Conservation (phyloP, 2,797 vertebrate genomes). For the Rhinella marina region DNA sequence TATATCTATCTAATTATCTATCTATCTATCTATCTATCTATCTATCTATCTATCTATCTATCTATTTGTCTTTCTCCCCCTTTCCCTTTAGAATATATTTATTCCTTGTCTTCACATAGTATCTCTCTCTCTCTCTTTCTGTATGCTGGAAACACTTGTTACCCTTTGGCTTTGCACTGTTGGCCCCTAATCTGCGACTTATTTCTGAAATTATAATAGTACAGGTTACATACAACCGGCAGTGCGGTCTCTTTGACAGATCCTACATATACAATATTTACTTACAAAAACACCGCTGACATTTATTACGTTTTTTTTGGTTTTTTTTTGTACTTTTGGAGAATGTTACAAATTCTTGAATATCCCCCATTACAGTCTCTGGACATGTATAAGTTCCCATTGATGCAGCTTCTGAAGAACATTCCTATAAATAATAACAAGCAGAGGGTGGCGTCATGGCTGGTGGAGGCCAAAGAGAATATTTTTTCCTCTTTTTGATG, state of each 20-base stretch:
- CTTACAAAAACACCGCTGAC: background rate
- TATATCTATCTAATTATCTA: too few relatives aligned
- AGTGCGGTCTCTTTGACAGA: background rate
- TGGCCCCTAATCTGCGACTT: background rate
- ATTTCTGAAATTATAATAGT: background rate
- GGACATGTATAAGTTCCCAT: background rate
- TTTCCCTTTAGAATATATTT: too few relatives aligned
- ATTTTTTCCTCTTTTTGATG: conserved; percentile 22
- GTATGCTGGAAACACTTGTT: too few relatives aligned
- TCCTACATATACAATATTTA: background rate
- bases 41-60: too few relatives aligned
- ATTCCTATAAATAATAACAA: background rate
- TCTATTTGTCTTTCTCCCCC: too few relatives aligned
- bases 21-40: too few relatives aligned
- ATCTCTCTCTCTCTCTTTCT: too few relatives aligned
- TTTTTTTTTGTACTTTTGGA: background rate
- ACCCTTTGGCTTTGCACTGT: background rate
- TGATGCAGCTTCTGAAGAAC: background rate
- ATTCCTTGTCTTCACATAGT: too few relatives aligned
- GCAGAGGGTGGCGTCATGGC: background rate
- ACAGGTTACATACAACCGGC: background rate
- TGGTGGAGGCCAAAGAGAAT: background rate
- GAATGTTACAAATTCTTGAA: background rate
- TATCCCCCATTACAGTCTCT: background rate
- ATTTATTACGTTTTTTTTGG: background rate